phyloP scores from a whole-genome alignment of 2,113 vertebrate genomes.

The Neotragus pygmaeus region DNA sequence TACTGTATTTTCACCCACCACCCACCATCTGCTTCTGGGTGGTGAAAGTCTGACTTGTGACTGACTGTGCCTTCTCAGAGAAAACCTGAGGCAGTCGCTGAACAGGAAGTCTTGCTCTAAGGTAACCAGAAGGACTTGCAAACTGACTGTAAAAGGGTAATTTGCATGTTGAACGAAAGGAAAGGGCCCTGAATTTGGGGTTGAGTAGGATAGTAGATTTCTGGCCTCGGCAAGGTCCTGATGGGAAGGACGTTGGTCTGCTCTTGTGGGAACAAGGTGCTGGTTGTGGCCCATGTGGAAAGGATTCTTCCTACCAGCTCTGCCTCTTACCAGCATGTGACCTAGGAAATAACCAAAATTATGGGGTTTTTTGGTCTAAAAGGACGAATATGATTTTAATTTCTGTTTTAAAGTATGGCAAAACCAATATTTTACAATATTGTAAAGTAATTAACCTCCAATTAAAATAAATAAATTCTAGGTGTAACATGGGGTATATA shows the following conservation, averaged over 20 bases:
- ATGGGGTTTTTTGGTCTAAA: neutral
- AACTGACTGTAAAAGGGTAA: neutral
- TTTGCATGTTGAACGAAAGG: neutral
- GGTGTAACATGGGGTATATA: too few species aligned
- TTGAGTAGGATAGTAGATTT: neutral
- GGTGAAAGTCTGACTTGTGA: neutral
- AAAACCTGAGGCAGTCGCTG: neutral
- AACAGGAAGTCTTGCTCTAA: neutral
- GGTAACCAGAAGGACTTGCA: neutral
- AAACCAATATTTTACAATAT: too few species aligned
- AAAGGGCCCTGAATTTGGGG: neutral
- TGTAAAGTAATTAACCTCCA: too few species aligned
- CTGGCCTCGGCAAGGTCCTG: neutral
- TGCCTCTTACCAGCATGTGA: neutral
- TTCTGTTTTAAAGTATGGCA: neutral
- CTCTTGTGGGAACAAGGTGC: too few species aligned
- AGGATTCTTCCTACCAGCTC: neutral
- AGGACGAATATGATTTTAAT: neutral
- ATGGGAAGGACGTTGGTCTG: neutral
- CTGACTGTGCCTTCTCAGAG: neutral
- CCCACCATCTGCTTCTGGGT: neutral
- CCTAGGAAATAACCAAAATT: neutral
- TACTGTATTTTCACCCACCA: neutral
- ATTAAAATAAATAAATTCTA: too few species aligned
- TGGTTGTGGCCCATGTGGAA: rapidly evolving